phyloP scores from a whole-genome alignment of 2,797 vertebrate genomes.

The Chiloscyllium punctatum region DNA sequence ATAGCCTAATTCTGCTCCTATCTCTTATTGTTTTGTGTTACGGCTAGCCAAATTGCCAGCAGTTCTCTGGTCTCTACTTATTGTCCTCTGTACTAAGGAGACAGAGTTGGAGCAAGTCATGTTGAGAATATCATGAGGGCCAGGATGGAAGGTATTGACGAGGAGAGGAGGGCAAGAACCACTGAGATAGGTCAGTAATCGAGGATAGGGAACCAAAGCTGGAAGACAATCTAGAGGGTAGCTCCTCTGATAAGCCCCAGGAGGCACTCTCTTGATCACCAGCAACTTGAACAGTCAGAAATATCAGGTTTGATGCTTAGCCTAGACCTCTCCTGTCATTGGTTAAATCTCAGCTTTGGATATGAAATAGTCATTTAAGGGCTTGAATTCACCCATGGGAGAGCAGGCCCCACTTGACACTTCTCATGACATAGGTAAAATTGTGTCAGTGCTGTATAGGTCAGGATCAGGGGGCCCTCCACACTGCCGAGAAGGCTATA shows the following conservation, averaged over 20 bases:
- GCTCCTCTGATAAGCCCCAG: not conserved
- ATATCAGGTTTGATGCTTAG: not conserved
- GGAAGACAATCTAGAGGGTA: not conserved
- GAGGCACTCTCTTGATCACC: not conserved
- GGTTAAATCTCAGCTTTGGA: not conserved
- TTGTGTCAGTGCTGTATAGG: not conserved
- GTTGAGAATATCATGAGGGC: not conserved
- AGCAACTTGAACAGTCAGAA: not conserved
- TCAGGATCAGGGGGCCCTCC: not conserved
- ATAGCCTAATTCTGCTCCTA: too few relatives aligned
- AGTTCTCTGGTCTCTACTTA: not conserved
- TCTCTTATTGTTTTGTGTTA: too few relatives aligned
- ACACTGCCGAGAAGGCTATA: not conserved
- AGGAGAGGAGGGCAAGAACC: not conserved
- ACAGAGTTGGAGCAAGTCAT: not conserved
- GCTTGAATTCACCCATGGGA: not conserved
- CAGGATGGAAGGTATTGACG: too few relatives aligned
- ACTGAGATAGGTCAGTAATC: too few relatives aligned
- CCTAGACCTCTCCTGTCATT: not conserved
- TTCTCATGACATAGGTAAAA: not conserved
- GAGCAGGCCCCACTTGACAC: not conserved
- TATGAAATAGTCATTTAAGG: not conserved
- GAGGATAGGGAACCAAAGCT: too few relatives aligned
- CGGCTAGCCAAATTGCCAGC: not conserved
- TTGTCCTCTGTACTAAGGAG: not conserved